These are phyloP conservation scores for Heliconius erato DNA, from an alignment of 2,888 invertebrate genomes.

Conservation along the genomic window DNA sequence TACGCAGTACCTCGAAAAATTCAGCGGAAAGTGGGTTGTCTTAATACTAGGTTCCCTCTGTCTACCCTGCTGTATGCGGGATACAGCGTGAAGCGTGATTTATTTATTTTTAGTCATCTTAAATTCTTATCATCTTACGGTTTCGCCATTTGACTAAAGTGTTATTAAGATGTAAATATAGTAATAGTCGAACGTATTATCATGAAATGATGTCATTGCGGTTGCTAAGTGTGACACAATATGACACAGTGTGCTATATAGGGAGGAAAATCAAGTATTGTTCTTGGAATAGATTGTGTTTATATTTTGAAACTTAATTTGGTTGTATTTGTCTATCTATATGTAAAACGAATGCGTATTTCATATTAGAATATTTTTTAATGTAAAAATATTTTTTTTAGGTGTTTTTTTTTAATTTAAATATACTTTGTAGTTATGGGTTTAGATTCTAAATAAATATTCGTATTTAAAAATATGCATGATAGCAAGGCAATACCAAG, in stretches of 20 bases:
- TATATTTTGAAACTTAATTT: background rate
- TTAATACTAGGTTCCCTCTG: too few relatives aligned
- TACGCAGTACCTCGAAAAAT: too few relatives aligned
- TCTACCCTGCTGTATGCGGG: too few relatives aligned
- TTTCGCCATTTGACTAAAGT: background rate
- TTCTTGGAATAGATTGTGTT: slow-evolving; percentile 21
- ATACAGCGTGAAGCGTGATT: too few relatives aligned
- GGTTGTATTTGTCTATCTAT: background rate
- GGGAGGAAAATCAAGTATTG: slow-evolving; percentile 16
- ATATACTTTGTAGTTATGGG: background rate
- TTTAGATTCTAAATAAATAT: background rate
- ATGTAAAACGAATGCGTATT: background rate
- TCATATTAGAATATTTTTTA: background rate
- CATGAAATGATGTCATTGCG: slow-evolving; percentile 37
- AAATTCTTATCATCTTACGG: background rate
- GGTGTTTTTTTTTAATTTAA: too few relatives aligned
- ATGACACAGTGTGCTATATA: slow-evolving; percentile 15
- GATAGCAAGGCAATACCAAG: background rate
- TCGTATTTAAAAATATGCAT: background rate
- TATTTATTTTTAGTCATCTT: too few relatives aligned
- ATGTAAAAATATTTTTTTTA: too few relatives aligned
- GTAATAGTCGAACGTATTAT: slow-evolving; percentile 4
- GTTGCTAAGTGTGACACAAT: slow-evolving; percentile 13
- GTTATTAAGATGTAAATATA: background rate
- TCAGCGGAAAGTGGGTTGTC: too few relatives aligned